Evolutionary conservation across 2,113 vertebrate genomes (phyloP).

Genomic region (Aspidoscelis tigris): DNA sequence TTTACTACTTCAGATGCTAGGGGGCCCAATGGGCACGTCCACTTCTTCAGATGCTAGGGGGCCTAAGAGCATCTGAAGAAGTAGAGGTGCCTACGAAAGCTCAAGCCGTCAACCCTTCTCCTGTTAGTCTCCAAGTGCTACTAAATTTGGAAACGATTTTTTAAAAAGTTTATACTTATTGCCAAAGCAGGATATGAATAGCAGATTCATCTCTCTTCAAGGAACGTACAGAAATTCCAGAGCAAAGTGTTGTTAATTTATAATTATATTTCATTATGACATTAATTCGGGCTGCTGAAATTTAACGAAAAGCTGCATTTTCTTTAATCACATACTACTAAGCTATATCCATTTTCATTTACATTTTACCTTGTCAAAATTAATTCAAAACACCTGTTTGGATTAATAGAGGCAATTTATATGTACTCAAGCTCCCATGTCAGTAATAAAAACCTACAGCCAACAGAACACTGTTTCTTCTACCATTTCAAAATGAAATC

Average conservation of each 20-base stretch:
- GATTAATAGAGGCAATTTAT: constrained; percentile 28
- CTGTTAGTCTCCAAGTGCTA: no score
- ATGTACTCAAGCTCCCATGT: constrained; percentile 40
- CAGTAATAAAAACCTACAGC: constrained; percentile 14
- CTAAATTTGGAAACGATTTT: constrained; percentile 19
- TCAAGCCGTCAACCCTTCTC: no score
- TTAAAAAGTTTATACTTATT: constrained; percentile 15
- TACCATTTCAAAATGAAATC: constrained; percentile 14
- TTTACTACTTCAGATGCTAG: no score
- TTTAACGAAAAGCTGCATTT: constrained; percentile 44
- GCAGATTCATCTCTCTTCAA: background rate
- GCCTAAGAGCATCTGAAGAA: no score
- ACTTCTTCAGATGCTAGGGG: no score
- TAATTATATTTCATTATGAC: constrained; percentile 13
- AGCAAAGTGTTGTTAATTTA: background rate
- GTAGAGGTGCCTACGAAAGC: no score
- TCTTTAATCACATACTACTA: constrained; percentile 34
- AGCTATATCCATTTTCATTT: constrained; percentile 36
- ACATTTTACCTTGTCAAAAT: constrained; percentile 40
- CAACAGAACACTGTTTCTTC: background rate
- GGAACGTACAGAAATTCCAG: constrained; percentile 13
- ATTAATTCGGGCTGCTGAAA: constrained; percentile 27
- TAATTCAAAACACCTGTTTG: constrained; percentile 47
- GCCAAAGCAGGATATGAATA: background rate
- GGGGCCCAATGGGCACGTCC: no score